Conservation (phyloP, 2,888 invertebrate species). For the Pycnomerus fuliginosus region DNA sequence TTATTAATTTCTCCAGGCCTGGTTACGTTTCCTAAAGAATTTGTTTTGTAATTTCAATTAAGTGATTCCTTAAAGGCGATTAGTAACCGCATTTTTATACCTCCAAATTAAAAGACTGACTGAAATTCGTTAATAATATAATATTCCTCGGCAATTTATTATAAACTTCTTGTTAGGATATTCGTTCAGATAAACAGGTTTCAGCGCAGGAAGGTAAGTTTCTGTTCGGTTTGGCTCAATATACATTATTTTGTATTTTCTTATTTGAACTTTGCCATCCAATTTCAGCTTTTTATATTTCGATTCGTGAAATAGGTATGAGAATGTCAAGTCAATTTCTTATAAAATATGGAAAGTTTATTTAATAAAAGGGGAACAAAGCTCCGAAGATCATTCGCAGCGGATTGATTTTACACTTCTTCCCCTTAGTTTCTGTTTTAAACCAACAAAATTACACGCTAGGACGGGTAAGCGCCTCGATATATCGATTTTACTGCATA, state of each 20-base stretch:
- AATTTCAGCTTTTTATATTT: constrained; percentile 28
- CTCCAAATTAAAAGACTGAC: too few species aligned
- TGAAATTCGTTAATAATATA: too few species aligned
- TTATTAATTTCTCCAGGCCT: too few species aligned
- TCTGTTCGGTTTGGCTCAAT: too few species aligned
- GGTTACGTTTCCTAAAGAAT: too few species aligned
- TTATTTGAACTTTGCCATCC: constrained; percentile 24
- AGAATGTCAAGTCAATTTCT: constrained; percentile 34
- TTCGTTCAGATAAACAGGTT: too few species aligned
- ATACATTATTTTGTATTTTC: constrained; percentile 21
- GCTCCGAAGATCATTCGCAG: constrained; percentile 23
- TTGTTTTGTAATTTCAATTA: too few species aligned
- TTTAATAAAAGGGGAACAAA: constrained; percentile 32
- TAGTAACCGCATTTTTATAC: too few species aligned
- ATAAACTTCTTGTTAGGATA: too few species aligned
- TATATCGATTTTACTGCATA: constrained; percentile 13
- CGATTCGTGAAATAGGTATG: constrained; percentile 24
- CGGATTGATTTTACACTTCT: constrained; percentile 30
- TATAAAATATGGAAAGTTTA: constrained; percentile 34
- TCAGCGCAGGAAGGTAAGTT: too few species aligned
- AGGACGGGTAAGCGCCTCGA: constrained; percentile 10
- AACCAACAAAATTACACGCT: constrained; percentile 19
- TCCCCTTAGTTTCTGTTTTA: constrained; percentile 13
- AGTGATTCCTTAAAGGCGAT: too few species aligned
- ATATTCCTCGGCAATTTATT: too few species aligned